Percentiles rank a stretch among this genome's conserved stretches.
Conservation (phyloP, 2,113 vertebrate species). For the Salvator merianae region DNA sequence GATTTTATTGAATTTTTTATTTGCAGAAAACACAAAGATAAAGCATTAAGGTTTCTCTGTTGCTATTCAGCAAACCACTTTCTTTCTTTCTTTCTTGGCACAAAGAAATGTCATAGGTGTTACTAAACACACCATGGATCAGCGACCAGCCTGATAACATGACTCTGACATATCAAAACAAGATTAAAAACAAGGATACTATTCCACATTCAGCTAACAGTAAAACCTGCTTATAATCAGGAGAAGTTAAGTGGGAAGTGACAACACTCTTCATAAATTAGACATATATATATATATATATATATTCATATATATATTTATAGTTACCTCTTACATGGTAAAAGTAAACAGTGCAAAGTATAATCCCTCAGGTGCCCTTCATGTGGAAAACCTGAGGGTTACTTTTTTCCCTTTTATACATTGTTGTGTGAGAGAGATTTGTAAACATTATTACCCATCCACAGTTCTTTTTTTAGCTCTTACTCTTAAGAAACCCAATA, state of each 20-base stretch:
- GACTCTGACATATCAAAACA: slow-evolving; percentile 62
- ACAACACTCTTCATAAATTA: slow-evolving; percentile 69
- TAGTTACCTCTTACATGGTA: slow-evolving; percentile 71
- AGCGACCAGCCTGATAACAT: slow-evolving; percentile 66
- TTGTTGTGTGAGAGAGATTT: slow-evolving; percentile 65
- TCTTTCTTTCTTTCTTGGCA: slow-evolving; percentile 65
- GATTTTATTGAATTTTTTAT: slow-evolving; percentile 76
- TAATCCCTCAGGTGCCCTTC: slow-evolving; percentile 63
- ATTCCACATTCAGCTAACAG: slow-evolving; percentile 71
- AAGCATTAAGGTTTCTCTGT: slow-evolving; percentile 68
- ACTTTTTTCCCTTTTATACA: slow-evolving; percentile 55
- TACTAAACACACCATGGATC: slow-evolving; percentile 67
- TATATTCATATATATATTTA: slow-evolving; percentile 42
- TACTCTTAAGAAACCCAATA: slow-evolving; percentile 54
- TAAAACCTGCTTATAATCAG: slow-evolving; percentile 61
- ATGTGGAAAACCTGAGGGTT: slow-evolving; percentile 57
- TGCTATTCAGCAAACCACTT: slow-evolving; percentile 73
- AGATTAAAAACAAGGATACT: slow-evolving; percentile 60
- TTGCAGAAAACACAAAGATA: slow-evolving; percentile 82
- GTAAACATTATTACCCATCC: slow-evolving; percentile 78
- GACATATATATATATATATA: slow-evolving; percentile 32
- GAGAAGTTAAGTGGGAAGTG: slow-evolving; percentile 49
- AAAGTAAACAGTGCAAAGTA: slow-evolving; percentile 77
- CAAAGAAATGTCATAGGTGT: slow-evolving; percentile 73
- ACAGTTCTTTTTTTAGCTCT: slow-evolving; percentile 59